phyloP scores from a whole-genome alignment of 2,113 vertebrate species.

The human region GRCh38 chr1:58579001-58579500 shows the following conservation, averaged over 20 bases:
- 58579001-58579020: too few relatives aligned
- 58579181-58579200: neutral
- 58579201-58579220: neutral
- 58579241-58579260: neutral
- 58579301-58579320: neutral
- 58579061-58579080: too few relatives aligned
- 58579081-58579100: too few relatives aligned
- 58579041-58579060: too few relatives aligned
- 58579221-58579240: neutral
- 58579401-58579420: neutral
- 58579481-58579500: neutral
- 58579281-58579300: neutral
- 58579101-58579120: too few relatives aligned
- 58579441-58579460: neutral
- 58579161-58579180: neutral
- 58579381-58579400: neutral
- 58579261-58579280: neutral
- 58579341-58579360: neutral
- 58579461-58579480: conserved; percentile 30
- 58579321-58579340: neutral
- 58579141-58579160: neutral
- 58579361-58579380: neutral
- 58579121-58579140: too few relatives aligned
- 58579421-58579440: neutral
- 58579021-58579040: too few relatives aligned